Percentiles rank a stretch among this genome's conserved stretches.
phyloP scores from a whole-genome alignment of 2,113 vertebrate genomes.

The Gopherus evgoodei region DNA sequence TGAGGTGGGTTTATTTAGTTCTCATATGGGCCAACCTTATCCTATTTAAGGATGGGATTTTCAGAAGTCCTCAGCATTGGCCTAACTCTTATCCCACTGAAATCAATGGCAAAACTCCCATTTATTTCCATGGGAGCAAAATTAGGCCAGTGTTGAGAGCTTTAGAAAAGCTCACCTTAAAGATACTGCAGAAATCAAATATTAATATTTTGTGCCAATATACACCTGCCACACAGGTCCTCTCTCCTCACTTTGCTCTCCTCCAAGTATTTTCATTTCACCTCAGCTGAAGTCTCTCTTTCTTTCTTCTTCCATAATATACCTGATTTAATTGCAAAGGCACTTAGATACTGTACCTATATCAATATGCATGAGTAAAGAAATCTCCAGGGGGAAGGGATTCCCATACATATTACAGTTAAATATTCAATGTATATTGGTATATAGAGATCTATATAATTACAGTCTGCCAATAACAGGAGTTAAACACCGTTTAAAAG shows the following conservation, averaged over 20 bases:
- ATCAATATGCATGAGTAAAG: slow-evolving; percentile 3
- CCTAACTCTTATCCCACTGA: not conserved
- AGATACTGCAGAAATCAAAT: not conserved
- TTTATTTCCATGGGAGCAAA: not conserved
- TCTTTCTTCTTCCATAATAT: slow-evolving; percentile 44
- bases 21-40: not conserved
- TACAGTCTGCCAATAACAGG: slow-evolving; percentile 29
- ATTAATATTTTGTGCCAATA: not conserved
- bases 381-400: slow-evolving; percentile 40
- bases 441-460: slow-evolving; percentile 11
- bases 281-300: slow-evolving; percentile 26
- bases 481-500: slow-evolving; percentile 48
- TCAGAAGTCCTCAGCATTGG: not conserved
- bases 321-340: slow-evolving; percentile 42
- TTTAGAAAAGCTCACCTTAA: not conserved
- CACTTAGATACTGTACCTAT: slow-evolving; percentile 10
- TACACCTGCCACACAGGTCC: not conserved
- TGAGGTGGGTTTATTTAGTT: not conserved
- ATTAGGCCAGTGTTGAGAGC: not conserved
- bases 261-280: slow-evolving; percentile 21
- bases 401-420: slow-evolving; percentile 14
- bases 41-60: slow-evolving; percentile 11
- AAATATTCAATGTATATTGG: not conserved
- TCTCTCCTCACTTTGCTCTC: not conserved
- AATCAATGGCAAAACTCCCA: not conserved